Evolutionary conservation across 2,888 invertebrate species (phyloP), one percentile per base, ranked within the genome.

Genomic region (Drosophila anceps): DNA sequence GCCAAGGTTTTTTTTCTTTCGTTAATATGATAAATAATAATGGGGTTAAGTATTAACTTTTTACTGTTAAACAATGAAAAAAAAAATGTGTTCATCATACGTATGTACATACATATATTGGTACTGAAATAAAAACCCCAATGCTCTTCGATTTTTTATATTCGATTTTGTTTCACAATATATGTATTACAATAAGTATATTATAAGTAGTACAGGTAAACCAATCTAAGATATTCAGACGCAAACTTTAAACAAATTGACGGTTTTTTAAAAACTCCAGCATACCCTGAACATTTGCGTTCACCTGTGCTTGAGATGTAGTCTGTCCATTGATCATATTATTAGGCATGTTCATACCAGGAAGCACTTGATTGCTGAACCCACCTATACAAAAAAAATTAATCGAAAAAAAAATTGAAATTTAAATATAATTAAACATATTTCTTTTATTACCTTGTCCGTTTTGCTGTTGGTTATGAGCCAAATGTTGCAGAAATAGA

Each of bases 401-500:
- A 37, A 12, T 48, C 4, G 24, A 24, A 24, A n/a, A n/a, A n/a
- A n/a, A n/a, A 18, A 39, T 57, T 24, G 48, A 37, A 53, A 4
- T 7, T 5, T 9, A 39, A 48, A 24, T 13, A 50, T 20, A 33
- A 8, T 4, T 37, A 4, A 9, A 2, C 24, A 2, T 7, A 9
- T 20, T 20, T 2, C 3, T 0, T 7, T 35, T 24, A 72, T 73
- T 69, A 91, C 91, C 91, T 82, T 91, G 92, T 57, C 82, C 80
- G 75, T 83, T 86, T 73, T 91, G 92, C 61, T 82, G 82, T 69
- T 83, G 82, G 72, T 83, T 88, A 69, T 91, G 84, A 63, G 91
- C 84, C 69, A 92, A 85, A 83, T 92, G 93, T 76, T 91, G 92
- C 89, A 93, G 83, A 87, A 91, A 91, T 76, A 92, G 84, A 90